These are phyloP conservation scores for Cecidostiba fungosa DNA, from an alignment of 2,888 invertebrate species.

Conservation along the genomic window DNA sequence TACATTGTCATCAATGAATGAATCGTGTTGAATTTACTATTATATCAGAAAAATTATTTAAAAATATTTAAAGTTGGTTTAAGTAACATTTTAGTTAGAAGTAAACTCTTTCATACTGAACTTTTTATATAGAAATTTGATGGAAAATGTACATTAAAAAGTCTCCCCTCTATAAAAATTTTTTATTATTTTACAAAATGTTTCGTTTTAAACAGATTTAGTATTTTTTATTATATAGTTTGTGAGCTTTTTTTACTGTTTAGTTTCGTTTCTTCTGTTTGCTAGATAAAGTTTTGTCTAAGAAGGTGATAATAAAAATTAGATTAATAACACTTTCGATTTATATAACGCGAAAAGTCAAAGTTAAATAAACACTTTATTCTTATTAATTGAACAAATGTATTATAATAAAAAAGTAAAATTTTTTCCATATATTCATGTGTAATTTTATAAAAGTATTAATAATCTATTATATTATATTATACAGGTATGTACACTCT, in stretches of 20 bases:
- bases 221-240: slow-evolving; percentile 58
- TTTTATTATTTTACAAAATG: slow-evolving; percentile 59
- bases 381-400: slow-evolving; percentile 69
- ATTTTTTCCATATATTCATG: slow-evolving; percentile 63
- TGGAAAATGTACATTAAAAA: slow-evolving; percentile 60
- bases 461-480: too few species aligned
- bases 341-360: slow-evolving; percentile 57
- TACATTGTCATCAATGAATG: slow-evolving; percentile 51
- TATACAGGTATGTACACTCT: slow-evolving; percentile 14
- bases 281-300: slow-evolving; percentile 48
- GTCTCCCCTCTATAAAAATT: slow-evolving; percentile 26
- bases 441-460: slow-evolving; percentile 46
- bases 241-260: slow-evolving; percentile 56
- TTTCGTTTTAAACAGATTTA: slow-evolving; percentile 54
- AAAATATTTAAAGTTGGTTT: slow-evolving; percentile 40
- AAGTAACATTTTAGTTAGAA: slow-evolving; percentile 39
- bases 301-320: slow-evolving; percentile 57
- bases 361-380: slow-evolving; percentile 69
- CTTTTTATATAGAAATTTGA: slow-evolving; percentile 47
- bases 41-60: slow-evolving; percentile 44
- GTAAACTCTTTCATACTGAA: slow-evolving; percentile 33
- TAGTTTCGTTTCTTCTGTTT: slow-evolving; percentile 48
- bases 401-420: slow-evolving; percentile 73
- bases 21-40: slow-evolving; percentile 54
- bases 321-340: slow-evolving; percentile 53